Conservation (phyloP, 2,888 invertebrate species). For the Conus canariensis region DNA sequence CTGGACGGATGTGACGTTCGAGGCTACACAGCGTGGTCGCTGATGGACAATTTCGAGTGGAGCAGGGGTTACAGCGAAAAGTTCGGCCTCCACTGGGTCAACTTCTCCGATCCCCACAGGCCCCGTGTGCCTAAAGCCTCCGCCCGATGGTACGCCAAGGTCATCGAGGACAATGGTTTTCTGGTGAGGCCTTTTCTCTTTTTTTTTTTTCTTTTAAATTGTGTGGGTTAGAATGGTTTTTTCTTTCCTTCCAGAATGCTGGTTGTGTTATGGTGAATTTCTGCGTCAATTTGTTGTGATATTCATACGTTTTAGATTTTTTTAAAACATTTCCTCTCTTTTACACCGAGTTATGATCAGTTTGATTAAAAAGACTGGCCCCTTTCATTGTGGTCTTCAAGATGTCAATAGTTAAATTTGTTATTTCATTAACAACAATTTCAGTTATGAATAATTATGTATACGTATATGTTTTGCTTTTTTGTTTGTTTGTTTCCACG, state of each 20-base stretch:
- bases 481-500: too few relatives aligned
- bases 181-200: background rate
- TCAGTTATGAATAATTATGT: too few relatives aligned
- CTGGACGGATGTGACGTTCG: constrained; percentile 74
- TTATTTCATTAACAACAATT: too few relatives aligned
- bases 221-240: background rate
- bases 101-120: constrained; percentile 85
- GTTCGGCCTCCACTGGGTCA: constrained; percentile 87
- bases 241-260: background rate
- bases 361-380: too few relatives aligned
- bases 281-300: background rate
- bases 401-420: too few relatives aligned
- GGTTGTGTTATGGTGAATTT: background rate
- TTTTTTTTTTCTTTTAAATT: background rate
- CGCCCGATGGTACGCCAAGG: constrained; percentile 64
- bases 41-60: constrained; percentile 94
- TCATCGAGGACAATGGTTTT: constrained; percentile 68
- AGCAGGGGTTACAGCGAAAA: constrained; percentile 85
- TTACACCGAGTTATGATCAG: too few relatives aligned
- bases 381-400: too few relatives aligned
- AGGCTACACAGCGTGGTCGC: constrained; percentile 89
- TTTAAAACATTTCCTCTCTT: too few relatives aligned
- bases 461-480: too few relatives aligned
- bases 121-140: constrained; percentile 86
- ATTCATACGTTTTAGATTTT: too few relatives aligned